Conservation (phyloP, 2,797 vertebrate species). For the Gymnothorax reevesii region DNA sequence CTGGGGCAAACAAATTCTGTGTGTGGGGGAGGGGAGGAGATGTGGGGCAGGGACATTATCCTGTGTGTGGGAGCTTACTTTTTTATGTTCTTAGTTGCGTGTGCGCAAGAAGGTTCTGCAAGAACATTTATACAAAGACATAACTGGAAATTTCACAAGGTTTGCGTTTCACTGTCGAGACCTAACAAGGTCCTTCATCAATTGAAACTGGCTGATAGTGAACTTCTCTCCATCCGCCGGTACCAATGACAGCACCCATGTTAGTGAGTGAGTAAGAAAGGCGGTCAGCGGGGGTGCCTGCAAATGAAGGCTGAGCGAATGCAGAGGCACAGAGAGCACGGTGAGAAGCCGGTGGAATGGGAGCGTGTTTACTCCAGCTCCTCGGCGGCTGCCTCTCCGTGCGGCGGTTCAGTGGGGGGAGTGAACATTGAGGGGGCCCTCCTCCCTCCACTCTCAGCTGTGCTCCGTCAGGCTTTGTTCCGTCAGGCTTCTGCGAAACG, state of each 20-base stretch:
- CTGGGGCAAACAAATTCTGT: too few relatives aligned
- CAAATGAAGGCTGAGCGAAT: background rate
- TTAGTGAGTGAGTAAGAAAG: background rate
- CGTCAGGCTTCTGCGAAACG: constrained; percentile 37
- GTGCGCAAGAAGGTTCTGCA: background rate
- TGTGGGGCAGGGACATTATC: too few relatives aligned
- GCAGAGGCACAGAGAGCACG: constrained; percentile 14
- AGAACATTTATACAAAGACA: background rate
- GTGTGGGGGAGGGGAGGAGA: background rate
- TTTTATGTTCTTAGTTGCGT: background rate
- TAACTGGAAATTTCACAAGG: background rate
- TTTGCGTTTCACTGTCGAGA: background rate
- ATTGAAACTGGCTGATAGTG: background rate
- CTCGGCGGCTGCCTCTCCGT: constrained; percentile 55
- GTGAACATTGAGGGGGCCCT: constrained; percentile 46
- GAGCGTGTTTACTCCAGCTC: constrained; percentile 67
- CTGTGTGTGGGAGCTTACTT: constrained; percentile 32
- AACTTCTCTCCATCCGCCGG: background rate
- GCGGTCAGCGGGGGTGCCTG: constrained; percentile 1
- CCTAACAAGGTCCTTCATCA: background rate
- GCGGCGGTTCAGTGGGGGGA: constrained; percentile 37
- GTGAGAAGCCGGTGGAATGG: constrained; percentile 34
- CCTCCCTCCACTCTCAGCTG: constrained; percentile 46
- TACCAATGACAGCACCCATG: background rate
- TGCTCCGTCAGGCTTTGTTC: constrained; percentile 37